Conservation (phyloP, 1,140 invertebrate species). For the Papilio xuthus region DNA sequence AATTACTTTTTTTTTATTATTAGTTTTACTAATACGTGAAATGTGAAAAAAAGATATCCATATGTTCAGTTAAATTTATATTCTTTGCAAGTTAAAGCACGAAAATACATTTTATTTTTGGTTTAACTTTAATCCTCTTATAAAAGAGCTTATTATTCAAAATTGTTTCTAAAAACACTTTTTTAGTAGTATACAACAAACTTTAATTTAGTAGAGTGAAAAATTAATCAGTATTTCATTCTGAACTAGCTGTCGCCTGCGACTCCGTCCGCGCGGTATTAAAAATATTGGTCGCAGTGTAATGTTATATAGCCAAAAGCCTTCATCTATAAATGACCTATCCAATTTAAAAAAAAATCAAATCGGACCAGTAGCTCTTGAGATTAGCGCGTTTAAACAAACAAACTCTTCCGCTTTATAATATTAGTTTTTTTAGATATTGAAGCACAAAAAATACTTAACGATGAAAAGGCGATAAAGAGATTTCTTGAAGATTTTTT, state of each 20-base stretch:
- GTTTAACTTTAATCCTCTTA: neutral
- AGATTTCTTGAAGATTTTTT: neutral
- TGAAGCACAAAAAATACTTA: neutral
- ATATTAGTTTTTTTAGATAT: no score
- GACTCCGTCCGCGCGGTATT: no score
- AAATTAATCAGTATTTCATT: neutral
- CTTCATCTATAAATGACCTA: no score
- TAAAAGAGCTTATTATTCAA: slow-evolving; percentile 15
- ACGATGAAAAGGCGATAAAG: neutral
- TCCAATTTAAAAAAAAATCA: no score
- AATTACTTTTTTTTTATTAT: no score
- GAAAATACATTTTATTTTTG: neutral
- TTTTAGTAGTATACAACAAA: neutral
- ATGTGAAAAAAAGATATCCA: neutral
- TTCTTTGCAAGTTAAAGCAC: neutral
- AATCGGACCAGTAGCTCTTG: no score
- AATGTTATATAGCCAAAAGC: no score
- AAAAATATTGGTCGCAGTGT: no score
- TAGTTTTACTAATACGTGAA: no score
- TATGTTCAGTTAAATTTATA: neutral
- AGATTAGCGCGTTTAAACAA: no score
- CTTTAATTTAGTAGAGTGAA: slow-evolving; percentile 7
- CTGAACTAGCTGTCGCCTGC: no score
- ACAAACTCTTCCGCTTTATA: no score
- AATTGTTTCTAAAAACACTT: neutral